These are phyloP conservation scores for Phalacrocorax aristotelis DNA, from an alignment of 2,113 vertebrate genomes.

Conservation along the genomic window DNA sequence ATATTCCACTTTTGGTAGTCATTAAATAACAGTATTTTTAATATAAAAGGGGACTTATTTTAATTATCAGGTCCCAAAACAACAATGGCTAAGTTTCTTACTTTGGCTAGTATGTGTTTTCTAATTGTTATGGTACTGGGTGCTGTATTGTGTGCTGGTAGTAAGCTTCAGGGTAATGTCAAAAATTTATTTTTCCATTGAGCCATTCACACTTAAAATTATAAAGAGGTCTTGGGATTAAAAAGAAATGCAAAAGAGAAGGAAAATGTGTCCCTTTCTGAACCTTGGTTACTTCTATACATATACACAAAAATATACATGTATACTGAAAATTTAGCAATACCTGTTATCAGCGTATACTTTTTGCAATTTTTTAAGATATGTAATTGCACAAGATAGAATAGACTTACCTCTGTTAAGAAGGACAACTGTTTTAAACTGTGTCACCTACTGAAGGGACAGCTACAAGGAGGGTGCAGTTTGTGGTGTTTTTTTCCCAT, in stretches of 20 bases:
- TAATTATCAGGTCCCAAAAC: background rate
- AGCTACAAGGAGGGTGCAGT: fast-evolving
- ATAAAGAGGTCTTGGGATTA: background rate
- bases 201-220: background rate
- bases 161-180: background rate
- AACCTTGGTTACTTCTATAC: background rate
- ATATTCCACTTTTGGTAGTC: background rate
- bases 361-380: background rate
- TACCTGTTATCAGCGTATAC: background rate
- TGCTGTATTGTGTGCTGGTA: background rate
- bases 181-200: background rate
- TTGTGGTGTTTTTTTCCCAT: background rate
- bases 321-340: background rate
- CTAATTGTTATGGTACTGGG: background rate
- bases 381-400: background rate
- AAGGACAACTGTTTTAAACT: background rate
- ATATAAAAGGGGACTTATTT: background rate
- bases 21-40: background rate
- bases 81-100: background rate
- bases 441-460: background rate
- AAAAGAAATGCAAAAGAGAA: background rate
- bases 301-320: background rate
- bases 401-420: background rate
- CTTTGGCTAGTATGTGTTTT: background rate
- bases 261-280: background rate